These are phyloP conservation scores for Meiosimyza decipiens DNA, from an alignment of 2,888 invertebrate species.

Conservation along the genomic window DNA sequence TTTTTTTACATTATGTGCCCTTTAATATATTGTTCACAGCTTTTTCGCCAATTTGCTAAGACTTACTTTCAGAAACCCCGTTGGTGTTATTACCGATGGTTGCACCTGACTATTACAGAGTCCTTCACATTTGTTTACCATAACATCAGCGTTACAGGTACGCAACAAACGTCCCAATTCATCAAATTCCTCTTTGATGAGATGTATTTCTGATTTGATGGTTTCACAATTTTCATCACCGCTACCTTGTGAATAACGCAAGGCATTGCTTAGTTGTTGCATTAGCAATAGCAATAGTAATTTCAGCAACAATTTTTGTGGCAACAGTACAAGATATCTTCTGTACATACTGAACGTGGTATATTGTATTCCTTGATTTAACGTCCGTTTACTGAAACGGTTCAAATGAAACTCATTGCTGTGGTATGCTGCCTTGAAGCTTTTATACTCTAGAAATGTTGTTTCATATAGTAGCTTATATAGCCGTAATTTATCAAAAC, in stretches of 20 bases:
- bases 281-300: constrained; percentile 14
- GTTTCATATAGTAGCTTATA: not conserved
- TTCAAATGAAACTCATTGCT: too few relatives aligned
- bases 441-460: too few relatives aligned
- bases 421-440: too few relatives aligned
- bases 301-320: not conserved
- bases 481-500: too few relatives aligned
- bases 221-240: constrained; percentile 86
- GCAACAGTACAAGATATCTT: not conserved
- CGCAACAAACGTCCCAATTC: constrained; percentile 84
- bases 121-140: constrained; percentile 94
- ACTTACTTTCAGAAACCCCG: constrained; percentile 82
- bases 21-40: too few relatives aligned
- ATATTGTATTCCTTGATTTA: too few relatives aligned
- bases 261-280: constrained; percentile 39
- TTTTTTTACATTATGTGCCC: too few relatives aligned
- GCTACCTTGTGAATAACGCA: constrained; percentile 59
- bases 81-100: constrained; percentile 87
- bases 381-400: too few relatives aligned
- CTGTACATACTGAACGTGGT: not conserved
- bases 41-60: too few relatives aligned
- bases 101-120: constrained; percentile 92
- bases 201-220: constrained; percentile 84
- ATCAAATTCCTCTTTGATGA: constrained; percentile 92
- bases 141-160: constrained; percentile 90